Evolutionary conservation across 2,888 invertebrate species (phyloP).

Genomic region (Mesoligia furuncula): DNA sequence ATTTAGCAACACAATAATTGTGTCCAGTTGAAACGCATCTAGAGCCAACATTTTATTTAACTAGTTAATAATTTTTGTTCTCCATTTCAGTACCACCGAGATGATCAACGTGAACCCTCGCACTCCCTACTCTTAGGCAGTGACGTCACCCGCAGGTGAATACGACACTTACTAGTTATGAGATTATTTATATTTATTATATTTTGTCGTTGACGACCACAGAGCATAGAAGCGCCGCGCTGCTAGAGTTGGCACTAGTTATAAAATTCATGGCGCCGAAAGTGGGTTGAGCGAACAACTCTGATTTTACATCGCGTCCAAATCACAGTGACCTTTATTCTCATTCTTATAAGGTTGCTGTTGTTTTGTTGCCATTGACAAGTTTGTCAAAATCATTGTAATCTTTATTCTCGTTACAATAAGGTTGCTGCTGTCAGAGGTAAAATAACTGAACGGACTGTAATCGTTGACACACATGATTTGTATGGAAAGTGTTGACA

Average conservation of each 20-base stretch:
- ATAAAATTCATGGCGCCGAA: neutral
- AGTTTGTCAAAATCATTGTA: no score
- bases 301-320: no score
- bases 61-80: slow-evolving; percentile 64
- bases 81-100: slow-evolving; percentile 94
- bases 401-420: no score
- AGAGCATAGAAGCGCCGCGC: neutral
- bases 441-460: no score
- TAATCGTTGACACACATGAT: neutral
- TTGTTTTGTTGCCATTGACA: no score
- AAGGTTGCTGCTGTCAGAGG: no score
- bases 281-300: neutral
- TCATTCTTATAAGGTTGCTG: no score
- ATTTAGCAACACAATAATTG: neutral
- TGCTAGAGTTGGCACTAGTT: neutral
- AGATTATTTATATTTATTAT: slow-evolving; percentile 32
- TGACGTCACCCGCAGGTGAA: slow-evolving; percentile 26
- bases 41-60: neutral
- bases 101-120: slow-evolving; percentile 97
- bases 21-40: slow-evolving; percentile 5
- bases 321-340: no score
- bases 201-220: slow-evolving; percentile 7
- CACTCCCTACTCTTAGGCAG: slow-evolving; percentile 94
- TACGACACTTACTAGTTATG: slow-evolving; percentile 11
- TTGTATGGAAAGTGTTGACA: neutral